These are phyloP conservation scores for Cosmopolites sordidus DNA, from an alignment of 2,888 invertebrate genomes.

Conservation along the genomic window DNA sequence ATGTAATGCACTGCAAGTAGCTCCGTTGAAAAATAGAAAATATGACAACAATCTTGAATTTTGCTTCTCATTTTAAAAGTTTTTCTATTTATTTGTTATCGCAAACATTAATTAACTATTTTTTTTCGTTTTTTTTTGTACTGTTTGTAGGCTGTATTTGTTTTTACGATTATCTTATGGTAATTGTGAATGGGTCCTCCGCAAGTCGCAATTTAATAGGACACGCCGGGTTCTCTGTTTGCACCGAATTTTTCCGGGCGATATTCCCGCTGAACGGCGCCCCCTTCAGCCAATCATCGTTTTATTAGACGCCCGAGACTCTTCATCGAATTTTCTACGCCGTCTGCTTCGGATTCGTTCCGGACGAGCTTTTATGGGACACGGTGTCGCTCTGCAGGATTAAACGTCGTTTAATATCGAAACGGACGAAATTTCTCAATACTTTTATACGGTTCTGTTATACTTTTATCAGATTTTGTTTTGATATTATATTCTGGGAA, in stretches of 20 bases:
- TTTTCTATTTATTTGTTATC: too few species aligned
- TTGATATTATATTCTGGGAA: slow-evolving; percentile 3
- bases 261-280: slow-evolving; percentile 38
- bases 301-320: slow-evolving; percentile 44
- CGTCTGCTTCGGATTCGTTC: slow-evolving; percentile 40
- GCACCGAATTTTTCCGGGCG: not conserved
- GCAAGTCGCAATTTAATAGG: too few species aligned
- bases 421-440: slow-evolving; percentile 17
- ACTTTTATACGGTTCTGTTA: slow-evolving; percentile 20
- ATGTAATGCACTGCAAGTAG: too few species aligned
- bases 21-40: too few species aligned
- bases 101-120: too few species aligned
- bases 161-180: too few species aligned
- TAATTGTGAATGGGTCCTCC: too few species aligned
- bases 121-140: too few species aligned
- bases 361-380: slow-evolving; percentile 18
- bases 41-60: too few species aligned
- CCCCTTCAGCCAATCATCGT: slow-evolving; percentile 43
- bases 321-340: slow-evolving; percentile 47
- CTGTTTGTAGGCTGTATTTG: too few species aligned
- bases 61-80: too few species aligned
- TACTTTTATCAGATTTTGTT: slow-evolving; percentile 17
- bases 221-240: too few species aligned
- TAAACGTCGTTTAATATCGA: slow-evolving; percentile 25
- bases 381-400: slow-evolving; percentile 20